Conservation (phyloP, 2,113 vertebrate genomes). For the Tonatia bakeri region DNA sequence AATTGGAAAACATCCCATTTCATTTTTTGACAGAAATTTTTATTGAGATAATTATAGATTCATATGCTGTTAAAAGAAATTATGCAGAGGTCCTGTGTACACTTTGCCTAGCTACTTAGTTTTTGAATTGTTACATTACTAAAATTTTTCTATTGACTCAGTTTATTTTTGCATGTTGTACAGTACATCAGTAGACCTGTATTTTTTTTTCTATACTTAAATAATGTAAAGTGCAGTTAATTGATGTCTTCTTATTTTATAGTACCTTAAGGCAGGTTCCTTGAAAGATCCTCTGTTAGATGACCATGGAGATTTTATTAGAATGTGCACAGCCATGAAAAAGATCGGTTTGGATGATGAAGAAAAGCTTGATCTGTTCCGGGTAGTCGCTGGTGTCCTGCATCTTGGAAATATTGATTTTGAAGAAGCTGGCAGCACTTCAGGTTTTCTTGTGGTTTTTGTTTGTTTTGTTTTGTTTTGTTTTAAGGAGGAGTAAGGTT, state of each 20-base stretch:
- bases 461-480: constrained; percentile 19
- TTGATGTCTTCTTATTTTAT: constrained; percentile 61
- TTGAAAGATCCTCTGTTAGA: constrained; percentile 96
- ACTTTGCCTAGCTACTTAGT: neutral
- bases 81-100: neutral
- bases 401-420: constrained; percentile 98
- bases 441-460: constrained; percentile 82
- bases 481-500: neutral
- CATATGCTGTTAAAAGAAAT: neutral
- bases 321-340: constrained; percentile 97
- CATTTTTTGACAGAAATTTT: constrained; percentile 19
- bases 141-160: neutral
- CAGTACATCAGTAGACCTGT: neutral
- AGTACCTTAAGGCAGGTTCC: constrained; percentile 92
- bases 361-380: constrained; percentile 96
- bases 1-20: constrained; percentile 1
- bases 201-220: neutral
- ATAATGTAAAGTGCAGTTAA: neutral
- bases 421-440: constrained; percentile 97
- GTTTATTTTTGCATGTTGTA: constrained; percentile 70
- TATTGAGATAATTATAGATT: neutral
- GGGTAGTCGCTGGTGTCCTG: constrained; percentile 96
- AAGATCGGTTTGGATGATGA: constrained; percentile 95
- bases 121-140: constrained; percentile 32
- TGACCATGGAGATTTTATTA: constrained; percentile 93